These are phyloP conservation scores for Cybosia mesomella DNA, from an alignment of 2,888 invertebrate species.

Conservation along the genomic window DNA sequence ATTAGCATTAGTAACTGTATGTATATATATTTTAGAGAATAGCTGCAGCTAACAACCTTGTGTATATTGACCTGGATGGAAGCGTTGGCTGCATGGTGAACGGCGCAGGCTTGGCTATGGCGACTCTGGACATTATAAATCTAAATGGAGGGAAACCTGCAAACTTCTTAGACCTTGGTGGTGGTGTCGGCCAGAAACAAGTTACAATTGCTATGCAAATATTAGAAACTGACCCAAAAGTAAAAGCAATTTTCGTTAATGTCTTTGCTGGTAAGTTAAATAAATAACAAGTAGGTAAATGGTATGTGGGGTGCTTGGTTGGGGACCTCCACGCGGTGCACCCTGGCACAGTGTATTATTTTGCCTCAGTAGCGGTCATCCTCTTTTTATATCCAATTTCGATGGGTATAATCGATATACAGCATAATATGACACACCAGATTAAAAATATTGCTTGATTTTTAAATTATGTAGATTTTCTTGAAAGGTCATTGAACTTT, in stretches of 20 bases:
- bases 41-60: conserved; percentile 95
- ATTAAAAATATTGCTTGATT: too few species aligned
- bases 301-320: too few species aligned
- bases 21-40: conserved; percentile 89
- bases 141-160: conserved; percentile 98
- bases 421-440: too few species aligned
- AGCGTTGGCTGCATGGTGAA: conserved; percentile 99
- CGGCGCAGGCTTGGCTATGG: conserved; percentile 99
- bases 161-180: conserved; percentile 99
- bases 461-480: too few species aligned
- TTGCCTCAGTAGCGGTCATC: too few species aligned
- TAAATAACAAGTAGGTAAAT: neutral
- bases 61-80: conserved; percentile 99
- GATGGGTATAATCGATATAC: too few species aligned
- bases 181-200: conserved; percentile 97
- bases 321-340: too few species aligned
- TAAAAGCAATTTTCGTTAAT: conserved; percentile 98
- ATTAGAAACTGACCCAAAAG: conserved; percentile 94
- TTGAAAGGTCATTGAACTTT: too few species aligned
- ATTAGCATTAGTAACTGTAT: too few species aligned
- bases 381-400: too few species aligned
- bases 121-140: conserved; percentile 99
- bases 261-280: conserved; percentile 93
- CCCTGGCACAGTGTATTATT: too few species aligned
- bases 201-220: conserved; percentile 97